phyloP scores from a whole-genome alignment of 2,888 invertebrate genomes.

The Phanerotoma sp. region DNA sequence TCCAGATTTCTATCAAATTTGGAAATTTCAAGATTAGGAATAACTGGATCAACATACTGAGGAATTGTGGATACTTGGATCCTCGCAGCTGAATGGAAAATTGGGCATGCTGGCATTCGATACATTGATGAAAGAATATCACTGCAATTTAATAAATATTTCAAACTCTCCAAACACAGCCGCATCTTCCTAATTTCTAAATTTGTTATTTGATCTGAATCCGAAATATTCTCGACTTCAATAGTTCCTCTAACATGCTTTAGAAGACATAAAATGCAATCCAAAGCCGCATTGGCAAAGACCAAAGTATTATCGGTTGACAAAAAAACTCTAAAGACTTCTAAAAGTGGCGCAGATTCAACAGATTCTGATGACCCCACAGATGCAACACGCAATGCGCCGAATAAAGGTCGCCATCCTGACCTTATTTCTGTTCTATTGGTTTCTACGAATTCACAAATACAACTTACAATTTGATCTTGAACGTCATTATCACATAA shows the following conservation, averaged over 20 bases:
- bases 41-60: slow-evolving; percentile 81
- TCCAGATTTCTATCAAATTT: slow-evolving; percentile 65
- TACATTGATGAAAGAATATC: slow-evolving; percentile 90
- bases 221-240: slow-evolving; percentile 57
- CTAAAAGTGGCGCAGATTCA: slow-evolving; percentile 73
- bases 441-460: slow-evolving; percentile 95
- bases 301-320: slow-evolving; percentile 91
- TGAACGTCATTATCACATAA: slow-evolving; percentile 92
- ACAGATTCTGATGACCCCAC: slow-evolving; percentile 67
- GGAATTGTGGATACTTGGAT: slow-evolving; percentile 76
- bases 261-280: slow-evolving; percentile 88
- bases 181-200: slow-evolving; percentile 51
- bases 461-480: slow-evolving; percentile 85
- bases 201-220: slow-evolving; percentile 31
- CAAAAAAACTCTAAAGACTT: slow-evolving; percentile 92
- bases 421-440: slow-evolving; percentile 91
- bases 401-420: slow-evolving; percentile 95
- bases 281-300: slow-evolving; percentile 91
- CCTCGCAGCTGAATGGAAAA: slow-evolving; percentile 85
- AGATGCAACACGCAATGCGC: slow-evolving; percentile 82
- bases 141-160: slow-evolving; percentile 83
- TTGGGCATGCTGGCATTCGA: slow-evolving; percentile 92
- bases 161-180: slow-evolving; percentile 76
- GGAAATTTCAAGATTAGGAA: slow-evolving; percentile 74
- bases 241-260: slow-evolving; percentile 75